Percentiles rank a stretch among this genome's conserved stretches.
Evolutionary conservation across 1,140 invertebrate species (phyloP).

Genomic region (Pseudomyrmex cubaensis): DNA sequence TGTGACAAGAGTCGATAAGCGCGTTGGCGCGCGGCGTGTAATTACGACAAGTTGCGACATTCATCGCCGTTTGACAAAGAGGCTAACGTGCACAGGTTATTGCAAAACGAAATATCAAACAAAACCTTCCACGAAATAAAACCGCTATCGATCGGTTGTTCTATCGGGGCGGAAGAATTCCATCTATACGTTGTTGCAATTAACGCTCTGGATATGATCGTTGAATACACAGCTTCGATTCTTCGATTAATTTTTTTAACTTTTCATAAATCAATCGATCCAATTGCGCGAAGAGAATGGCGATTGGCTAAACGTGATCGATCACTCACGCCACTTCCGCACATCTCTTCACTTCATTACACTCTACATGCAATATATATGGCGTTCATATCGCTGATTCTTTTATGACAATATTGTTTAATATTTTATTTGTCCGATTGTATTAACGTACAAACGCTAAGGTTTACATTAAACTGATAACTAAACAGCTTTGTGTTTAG

Average conservation of each 20-base stretch:
- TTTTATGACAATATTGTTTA: not conserved
- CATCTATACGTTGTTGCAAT: not conserved
- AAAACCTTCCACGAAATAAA: constrained; percentile 10
- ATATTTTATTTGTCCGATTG: not conserved
- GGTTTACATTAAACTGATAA: not conserved
- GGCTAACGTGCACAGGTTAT: constrained; percentile 15
- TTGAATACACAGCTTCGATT: constrained; percentile 15
- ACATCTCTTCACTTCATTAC: constrained; percentile 16
- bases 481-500: not conserved
- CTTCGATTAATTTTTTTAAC: constrained; percentile 49
- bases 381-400: not conserved
- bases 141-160: not conserved
- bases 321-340: constrained; percentile 24
- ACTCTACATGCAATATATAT: not conserved
- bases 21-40: constrained; percentile 17
- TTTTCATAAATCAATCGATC: constrained; percentile 15
- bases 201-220: constrained; percentile 11
- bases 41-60: constrained; percentile 50
- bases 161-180: not conserved
- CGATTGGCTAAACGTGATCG: constrained; percentile 13
- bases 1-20: constrained; percentile 47
- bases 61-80: constrained; percentile 51
- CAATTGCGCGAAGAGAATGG: constrained; percentile 10
- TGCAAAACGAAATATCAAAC: constrained; percentile 49
- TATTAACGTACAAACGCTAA: not conserved